phyloP scores from a whole-genome alignment of 2,888 invertebrate genomes.

The Ichneumoninae sp. region DNA sequence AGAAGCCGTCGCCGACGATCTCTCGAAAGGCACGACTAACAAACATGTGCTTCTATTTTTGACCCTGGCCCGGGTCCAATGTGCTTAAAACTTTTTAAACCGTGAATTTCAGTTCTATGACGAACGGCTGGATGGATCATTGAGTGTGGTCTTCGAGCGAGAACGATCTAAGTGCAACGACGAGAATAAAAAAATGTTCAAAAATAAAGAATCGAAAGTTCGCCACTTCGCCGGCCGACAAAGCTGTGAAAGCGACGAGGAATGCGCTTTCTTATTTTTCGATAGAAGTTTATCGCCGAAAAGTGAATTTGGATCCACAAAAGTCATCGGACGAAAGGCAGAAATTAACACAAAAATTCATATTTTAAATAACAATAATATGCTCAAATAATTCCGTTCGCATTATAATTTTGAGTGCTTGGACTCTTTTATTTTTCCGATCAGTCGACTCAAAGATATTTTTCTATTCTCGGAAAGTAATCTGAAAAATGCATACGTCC shows the following conservation, averaged over 20 bases:
- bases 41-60: slow-evolving; percentile 84
- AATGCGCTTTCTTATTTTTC: not conserved
- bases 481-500: not conserved
- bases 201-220: not conserved
- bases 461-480: not conserved
- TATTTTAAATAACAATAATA: not conserved
- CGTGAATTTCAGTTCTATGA: slow-evolving; percentile 76
- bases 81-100: slow-evolving; percentile 79
- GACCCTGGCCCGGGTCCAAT: slow-evolving; percentile 83
- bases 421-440: not conserved
- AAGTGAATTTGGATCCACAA: not conserved
- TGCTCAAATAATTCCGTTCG: too few species aligned
- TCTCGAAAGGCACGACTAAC: slow-evolving; percentile 79
- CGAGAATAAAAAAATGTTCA: slow-evolving; percentile 4
- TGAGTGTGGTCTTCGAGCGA: slow-evolving; percentile 67
- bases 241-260: not conserved
- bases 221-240: not conserved
- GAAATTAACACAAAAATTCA: not conserved
- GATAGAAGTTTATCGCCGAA: not conserved
- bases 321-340: not conserved
- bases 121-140: slow-evolving; percentile 71
- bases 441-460: not conserved
- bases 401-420: not conserved
- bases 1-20: slow-evolving; percentile 64
- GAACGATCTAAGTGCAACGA: slow-evolving; percentile 65